Base-by-base conservation (phyloP, 92 coral and sea anemone species). In the Palythoa caribaeorum region DNA sequence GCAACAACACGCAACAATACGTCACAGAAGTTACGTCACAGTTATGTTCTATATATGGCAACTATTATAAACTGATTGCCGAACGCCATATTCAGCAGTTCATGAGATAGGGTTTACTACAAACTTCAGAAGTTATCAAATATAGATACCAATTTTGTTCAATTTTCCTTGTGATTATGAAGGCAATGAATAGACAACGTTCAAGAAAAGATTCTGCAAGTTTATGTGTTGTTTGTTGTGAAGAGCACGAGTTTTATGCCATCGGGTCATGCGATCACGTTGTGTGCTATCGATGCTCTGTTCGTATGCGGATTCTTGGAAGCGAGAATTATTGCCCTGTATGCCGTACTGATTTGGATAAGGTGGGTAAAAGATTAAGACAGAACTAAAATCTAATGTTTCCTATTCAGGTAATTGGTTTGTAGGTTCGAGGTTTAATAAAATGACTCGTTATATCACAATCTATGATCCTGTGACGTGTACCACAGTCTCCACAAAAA, bases 191-290 rank as follows among this genome's bases (percentile, higher is more conserved):
- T 65, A 40, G 38, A 66, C 44, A 37, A 21, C 92, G 38, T 50
- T 80, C 71, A 38, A 94, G 98, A 87, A 93, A 81, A 60, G 94
- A 93, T 57, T 93, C 98, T 39, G 86, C 80, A 35, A 59, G 71
- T 55, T 54, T 83, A n/a, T 97, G 99, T 55, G 99, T 97, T 72
- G 95, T 97, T 53, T 97, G 99, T 75, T 97, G 99, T 65, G 99
- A 97, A 35, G 98, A 97, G 47, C 76, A 91, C 54, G 96, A 95
- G 85, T 94, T 87, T 84, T 95, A 85, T 63, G 99, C 99, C 10
- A 88, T 94, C 50, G 99, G 99, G 20, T 80, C 91, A 3, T 97
- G 99, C 88, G 98, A 97, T 85, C 99, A 97, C 86, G 92, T 92
- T 1, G 94, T 97, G 21, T 97, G 99, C 89, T 83, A 91, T 84